These are phyloP conservation scores for Euborellia annulipes DNA, from an alignment of 1,140 invertebrate species.

Conservation along the genomic window DNA sequence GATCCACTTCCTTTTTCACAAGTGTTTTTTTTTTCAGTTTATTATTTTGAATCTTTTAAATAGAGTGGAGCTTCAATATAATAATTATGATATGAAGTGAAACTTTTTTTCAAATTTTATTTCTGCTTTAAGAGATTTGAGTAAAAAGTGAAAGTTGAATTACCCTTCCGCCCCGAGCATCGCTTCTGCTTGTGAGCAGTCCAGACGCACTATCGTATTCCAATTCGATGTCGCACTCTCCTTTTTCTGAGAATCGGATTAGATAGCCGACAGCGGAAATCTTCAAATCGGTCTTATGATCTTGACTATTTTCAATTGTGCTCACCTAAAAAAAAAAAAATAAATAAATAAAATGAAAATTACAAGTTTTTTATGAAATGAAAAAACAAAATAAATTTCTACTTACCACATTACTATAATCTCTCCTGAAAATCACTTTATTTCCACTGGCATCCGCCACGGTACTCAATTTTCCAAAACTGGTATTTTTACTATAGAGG, in stretches of 20 bases:
- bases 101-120: no score
- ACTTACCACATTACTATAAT: conserved; percentile 68
- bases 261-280: conserved; percentile 76
- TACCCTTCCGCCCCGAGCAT: conserved; percentile 30
- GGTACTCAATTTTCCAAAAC: conserved; percentile 82
- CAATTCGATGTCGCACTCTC: conserved; percentile 61
- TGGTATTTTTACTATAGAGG: conserved; percentile 91
- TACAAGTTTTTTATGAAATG: no score
- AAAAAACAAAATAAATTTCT: background rate
- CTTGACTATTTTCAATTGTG: conserved; percentile 85
- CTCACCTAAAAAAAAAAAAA: conserved; percentile 32
- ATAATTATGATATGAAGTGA: no score
- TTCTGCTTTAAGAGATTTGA: no score
- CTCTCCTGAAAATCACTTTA: conserved; percentile 78
- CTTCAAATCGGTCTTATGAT: conserved; percentile 77
- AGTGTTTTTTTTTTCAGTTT: no score
- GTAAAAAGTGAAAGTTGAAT: no score
- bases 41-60: no score
- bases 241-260: conserved; percentile 64
- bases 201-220: conserved; percentile 73
- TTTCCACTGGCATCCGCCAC: conserved; percentile 87
- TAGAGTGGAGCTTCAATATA: no score
- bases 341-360: no score
- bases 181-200: conserved; percentile 57
- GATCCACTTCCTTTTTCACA: no score